Base-by-base conservation (phyloP, 2,797 vertebrate genomes). In the Coranthus polyacanthus region DNA sequence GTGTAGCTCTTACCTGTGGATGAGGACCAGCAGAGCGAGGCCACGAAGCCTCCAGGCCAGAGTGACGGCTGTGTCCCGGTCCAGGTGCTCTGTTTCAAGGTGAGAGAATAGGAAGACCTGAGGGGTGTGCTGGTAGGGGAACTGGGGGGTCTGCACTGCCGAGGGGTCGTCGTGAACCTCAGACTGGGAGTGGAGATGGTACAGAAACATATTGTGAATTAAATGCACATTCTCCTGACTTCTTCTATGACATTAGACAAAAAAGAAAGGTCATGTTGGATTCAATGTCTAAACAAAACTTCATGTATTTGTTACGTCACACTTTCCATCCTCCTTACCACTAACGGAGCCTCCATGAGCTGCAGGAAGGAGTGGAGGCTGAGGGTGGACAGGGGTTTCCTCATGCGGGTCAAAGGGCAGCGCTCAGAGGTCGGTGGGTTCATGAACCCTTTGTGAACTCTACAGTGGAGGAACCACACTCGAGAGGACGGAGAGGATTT, bases 321-420 rank as follows among this genome's bases (percentile, higher is more conserved):
- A n/a, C 12, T n/a, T 21, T 21, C 12, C 2, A 5, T 29, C 5
- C 6, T 20, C 15, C 61, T 79, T 45, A 98, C 98, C 95, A 99
- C 88, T 1, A 98, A 80, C 0, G 97, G 96, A 29, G 95, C 94
- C 16, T 94, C 95, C 96, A 98, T 96, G 49, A 95, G 92, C 87
- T 97, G 97, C 70, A 99, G 92, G 87, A 97, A 98, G 29, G 88
- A 88, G 89, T 98, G 94, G 64, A 98, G 94, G 87, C 84, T 94
- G 69, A 99, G 89, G 9, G 95, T 93, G 17, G 95, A 93, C 71
- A 98, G 65, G 0, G 93, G 66, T 41, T 91, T 94, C 51, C 83
- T 94, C 94, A 97, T 93, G 9, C 75, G 83, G 0, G 95, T 96
- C 75, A 92, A 83, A 44, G 85, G 92, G 78, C 98, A 99, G 12